These are phyloP conservation scores for Myocastor coypus DNA, from an alignment of 2,113 vertebrate species.

Conservation along the genomic window DNA sequence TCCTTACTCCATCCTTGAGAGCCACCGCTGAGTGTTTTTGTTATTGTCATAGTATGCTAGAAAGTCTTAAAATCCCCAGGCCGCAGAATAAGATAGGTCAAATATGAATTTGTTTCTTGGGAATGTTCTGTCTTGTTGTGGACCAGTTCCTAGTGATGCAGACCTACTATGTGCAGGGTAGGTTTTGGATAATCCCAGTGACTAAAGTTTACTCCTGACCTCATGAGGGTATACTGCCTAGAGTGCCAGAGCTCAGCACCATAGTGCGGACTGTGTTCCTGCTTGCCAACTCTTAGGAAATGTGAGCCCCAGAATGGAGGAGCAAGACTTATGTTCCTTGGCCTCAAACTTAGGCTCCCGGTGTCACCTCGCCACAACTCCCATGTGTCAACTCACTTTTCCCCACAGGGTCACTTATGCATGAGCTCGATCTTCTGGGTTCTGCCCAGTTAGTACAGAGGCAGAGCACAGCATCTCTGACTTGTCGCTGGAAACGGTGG, in stretches of 20 bases:
- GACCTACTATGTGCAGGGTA: background rate
- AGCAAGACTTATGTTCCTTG: background rate
- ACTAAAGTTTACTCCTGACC: no score
- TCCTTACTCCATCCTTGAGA: background rate
- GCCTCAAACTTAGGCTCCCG: background rate
- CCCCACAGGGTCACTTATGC: no score
- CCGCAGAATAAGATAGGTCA: background rate
- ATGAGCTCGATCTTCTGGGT: fast-evolving
- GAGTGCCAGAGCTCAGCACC: background rate
- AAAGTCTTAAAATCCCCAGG: background rate
- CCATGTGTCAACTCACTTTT: background rate
- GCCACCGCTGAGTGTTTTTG: fast-evolving
- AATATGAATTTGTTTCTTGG: fast-evolving
- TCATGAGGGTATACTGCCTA: background rate
- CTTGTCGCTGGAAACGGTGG: background rate
- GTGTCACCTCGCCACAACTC: background rate
- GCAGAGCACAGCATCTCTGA: fast-evolving
- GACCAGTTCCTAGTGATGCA: background rate
- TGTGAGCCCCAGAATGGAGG: background rate
- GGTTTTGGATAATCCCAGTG: background rate
- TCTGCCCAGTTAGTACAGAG: fast-evolving
- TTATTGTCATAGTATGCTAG: background rate
- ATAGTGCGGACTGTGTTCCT: background rate
- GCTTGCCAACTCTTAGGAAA: background rate
- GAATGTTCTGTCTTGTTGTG: background rate